Evolutionary conservation across 2,888 invertebrate genomes (phyloP).

Genomic region (Icerya purchasi): DNA sequence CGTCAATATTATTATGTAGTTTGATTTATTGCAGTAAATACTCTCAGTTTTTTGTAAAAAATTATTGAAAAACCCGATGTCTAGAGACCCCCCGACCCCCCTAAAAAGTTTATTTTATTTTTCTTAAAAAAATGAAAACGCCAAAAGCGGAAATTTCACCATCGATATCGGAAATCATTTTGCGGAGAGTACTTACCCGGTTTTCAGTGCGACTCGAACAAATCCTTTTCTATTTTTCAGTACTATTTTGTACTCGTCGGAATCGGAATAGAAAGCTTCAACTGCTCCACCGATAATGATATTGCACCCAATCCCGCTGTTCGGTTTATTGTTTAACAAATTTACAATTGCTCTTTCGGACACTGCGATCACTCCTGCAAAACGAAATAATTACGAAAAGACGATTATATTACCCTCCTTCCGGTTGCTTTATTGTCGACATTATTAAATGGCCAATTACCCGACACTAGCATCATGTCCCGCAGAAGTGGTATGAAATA

Average conservation of each 20-base stretch:
- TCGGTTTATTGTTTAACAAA: conserved; percentile 30
- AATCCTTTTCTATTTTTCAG: conserved; percentile 60
- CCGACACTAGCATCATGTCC: conserved; percentile 25
- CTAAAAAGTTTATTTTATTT: no score
- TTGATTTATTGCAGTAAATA: no score
- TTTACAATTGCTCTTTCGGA: conserved; percentile 43
- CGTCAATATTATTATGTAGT: no score
- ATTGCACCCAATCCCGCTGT: conserved; percentile 38
- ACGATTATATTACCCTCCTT: not conserved
- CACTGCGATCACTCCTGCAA: conserved; percentile 21
- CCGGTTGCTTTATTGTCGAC: no score
- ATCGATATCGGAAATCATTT: no score
- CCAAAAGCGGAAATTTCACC: no score
- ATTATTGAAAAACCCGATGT: no score
- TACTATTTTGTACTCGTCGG: conserved; percentile 47
- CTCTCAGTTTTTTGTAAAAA: no score
- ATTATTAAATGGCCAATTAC: no score
- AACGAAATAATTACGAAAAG: not conserved
- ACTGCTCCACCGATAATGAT: conserved; percentile 75
- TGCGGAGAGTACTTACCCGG: conserved; percentile 41
- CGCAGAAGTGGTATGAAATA: conserved; percentile 49
- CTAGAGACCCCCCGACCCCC: no score
- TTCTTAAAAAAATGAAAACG: no score
- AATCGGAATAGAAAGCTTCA: conserved; percentile 63
- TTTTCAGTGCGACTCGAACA: conserved; percentile 43